Conservation (phyloP, 2,797 vertebrate species). For the Molossus alvarezi region DNA sequence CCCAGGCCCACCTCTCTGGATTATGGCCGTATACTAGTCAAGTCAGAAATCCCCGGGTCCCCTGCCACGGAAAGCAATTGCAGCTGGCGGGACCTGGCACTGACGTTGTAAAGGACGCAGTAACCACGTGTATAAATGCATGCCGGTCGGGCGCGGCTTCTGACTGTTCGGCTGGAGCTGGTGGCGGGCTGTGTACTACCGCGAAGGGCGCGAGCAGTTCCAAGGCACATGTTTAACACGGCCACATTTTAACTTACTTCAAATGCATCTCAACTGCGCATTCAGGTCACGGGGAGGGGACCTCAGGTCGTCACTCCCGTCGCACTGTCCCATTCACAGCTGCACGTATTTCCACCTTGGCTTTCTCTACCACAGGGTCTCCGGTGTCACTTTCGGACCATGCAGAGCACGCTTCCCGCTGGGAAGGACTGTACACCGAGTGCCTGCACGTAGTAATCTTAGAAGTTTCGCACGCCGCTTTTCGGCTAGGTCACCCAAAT, state of each 20-base stretch:
- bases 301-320: neutral
- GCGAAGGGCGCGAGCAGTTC: neutral
- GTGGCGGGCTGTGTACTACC: neutral
- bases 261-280: neutral
- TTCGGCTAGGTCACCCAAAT: neutral
- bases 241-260: neutral
- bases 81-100: neutral
- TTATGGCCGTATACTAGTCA: neutral
- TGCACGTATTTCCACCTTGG: neutral
- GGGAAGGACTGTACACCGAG: neutral
- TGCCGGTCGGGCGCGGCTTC: neutral
- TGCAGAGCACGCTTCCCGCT: neutral
- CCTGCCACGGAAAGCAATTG: neutral
- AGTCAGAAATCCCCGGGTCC: neutral
- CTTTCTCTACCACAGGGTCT: neutral
- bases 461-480: too few species aligned
- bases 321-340: neutral
- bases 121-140: neutral
- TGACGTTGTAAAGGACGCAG: neutral
- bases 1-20: neutral
- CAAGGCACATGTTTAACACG: neutral
- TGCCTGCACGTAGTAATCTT: neutral
- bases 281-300: neutral
- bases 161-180: neutral
- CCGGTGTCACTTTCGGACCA: neutral